Evolutionary conservation across 2,113 vertebrate species (phyloP).

Genomic region (Ornithorhynchus anatinus): DNA sequence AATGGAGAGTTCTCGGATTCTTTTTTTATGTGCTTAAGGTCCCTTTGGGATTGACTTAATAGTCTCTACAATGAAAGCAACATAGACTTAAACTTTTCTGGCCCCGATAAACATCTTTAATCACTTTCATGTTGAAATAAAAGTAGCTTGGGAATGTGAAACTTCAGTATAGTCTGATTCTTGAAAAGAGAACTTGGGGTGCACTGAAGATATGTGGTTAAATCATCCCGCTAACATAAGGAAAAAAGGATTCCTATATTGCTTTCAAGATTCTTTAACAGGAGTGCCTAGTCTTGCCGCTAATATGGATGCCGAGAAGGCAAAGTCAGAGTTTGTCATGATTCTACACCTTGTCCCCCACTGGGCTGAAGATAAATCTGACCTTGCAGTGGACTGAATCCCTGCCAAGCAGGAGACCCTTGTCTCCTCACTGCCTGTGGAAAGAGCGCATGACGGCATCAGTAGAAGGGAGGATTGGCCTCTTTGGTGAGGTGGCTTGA

Average conservation of each 20-base stretch:
- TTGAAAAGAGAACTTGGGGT: conserved; percentile 61
- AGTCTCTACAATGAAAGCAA: conserved; percentile 61
- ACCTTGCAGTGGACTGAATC: conserved; percentile 30
- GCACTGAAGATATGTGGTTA: conserved; percentile 53
- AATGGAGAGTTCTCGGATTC: conserved; percentile 61
- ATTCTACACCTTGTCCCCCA: not conserved
- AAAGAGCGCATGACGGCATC: not conserved
- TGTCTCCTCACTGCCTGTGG: not conserved
- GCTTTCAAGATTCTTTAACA: conserved; percentile 55
- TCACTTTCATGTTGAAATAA: conserved; percentile 75
- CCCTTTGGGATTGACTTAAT: conserved; percentile 62
- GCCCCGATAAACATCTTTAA: conserved; percentile 74
- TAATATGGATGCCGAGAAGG: conserved; percentile 40
- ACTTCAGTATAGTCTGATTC: conserved; percentile 65
- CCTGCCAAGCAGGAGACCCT: not conserved
- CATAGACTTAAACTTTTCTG: conserved; percentile 57
- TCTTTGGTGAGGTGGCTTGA: not conserved
- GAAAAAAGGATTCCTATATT: conserved; percentile 40
- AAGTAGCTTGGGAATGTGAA: conserved; percentile 67
- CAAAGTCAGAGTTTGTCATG: conserved; percentile 35
- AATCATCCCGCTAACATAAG: conserved; percentile 63
- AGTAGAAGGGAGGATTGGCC: not conserved
- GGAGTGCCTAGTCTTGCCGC: conserved; percentile 24
- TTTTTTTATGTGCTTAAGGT: conserved; percentile 56
- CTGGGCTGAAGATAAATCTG: conserved; percentile 44